Evolutionary conservation across 2,797 vertebrate species (phyloP).

Genomic region (Sebastes glaucus): DNA sequence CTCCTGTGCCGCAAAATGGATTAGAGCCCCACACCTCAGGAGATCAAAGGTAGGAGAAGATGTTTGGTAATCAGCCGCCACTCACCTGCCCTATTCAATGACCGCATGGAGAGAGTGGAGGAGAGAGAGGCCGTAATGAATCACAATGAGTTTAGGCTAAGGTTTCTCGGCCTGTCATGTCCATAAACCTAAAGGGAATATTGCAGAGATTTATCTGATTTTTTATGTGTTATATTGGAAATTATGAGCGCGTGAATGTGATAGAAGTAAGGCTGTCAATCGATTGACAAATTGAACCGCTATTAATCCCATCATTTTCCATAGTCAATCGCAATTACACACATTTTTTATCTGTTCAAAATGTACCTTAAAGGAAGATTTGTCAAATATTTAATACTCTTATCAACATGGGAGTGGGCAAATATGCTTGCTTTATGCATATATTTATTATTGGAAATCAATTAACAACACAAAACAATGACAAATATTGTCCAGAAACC

Average conservation of each 20-base stretch:
- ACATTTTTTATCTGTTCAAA: too few relatives aligned
- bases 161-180: neutral
- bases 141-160: conserved; percentile 39
- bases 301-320: too few relatives aligned
- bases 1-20: conserved; percentile 77
- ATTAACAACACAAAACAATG: too few relatives aligned
- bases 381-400: too few relatives aligned
- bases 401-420: too few relatives aligned
- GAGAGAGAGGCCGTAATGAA: conserved; percentile 47
- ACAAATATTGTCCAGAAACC: too few relatives aligned
- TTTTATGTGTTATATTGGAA: neutral
- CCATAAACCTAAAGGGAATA: neutral
- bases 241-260: neutral
- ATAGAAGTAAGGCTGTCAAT: neutral
- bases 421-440: too few relatives aligned
- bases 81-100: conserved; percentile 53
- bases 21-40: conserved; percentile 80
- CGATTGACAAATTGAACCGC: too few relatives aligned
- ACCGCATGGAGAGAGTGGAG: conserved; percentile 1
- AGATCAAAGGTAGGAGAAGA: conserved; percentile 83
- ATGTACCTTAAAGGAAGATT: too few relatives aligned
- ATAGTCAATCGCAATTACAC: too few relatives aligned
- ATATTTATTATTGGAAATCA: too few relatives aligned
- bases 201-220: neutral
- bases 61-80: conserved; percentile 71